phyloP scores from a whole-genome alignment of 1,140 invertebrate species.

The Calliphora vicina region DNA sequence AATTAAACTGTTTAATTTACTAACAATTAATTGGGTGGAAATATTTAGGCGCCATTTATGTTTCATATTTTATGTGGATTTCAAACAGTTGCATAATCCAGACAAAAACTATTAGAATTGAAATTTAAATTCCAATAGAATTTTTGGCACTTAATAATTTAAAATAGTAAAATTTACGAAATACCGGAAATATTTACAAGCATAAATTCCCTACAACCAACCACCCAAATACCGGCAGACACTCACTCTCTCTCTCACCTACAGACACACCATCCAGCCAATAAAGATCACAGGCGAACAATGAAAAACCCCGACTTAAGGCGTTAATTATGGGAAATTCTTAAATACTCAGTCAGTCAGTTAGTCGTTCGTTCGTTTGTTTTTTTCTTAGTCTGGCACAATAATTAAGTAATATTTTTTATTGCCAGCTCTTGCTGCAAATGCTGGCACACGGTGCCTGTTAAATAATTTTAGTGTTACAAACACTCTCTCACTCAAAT shows the following conservation, averaged over 20 bases:
- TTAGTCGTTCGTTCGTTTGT: no score
- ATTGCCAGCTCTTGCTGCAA: not conserved
- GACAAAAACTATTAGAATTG: no score
- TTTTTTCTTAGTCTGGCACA: constrained; percentile 16
- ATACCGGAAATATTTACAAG: not conserved
- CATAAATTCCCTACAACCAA: not conserved
- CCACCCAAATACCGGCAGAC: not conserved
- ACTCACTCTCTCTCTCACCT: no score
- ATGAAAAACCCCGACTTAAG: not conserved
- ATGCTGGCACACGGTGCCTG: not conserved
- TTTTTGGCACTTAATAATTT: constrained; percentile 6
- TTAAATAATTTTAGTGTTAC: no score
- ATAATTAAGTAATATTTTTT: constrained; percentile 36
- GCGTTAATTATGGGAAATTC: constrained; percentile 26
- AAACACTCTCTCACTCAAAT: no score
- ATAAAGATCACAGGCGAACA: not conserved
- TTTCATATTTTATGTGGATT: no score
- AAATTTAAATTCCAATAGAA: not conserved
- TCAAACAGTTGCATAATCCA: no score
- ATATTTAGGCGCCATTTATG: no score
- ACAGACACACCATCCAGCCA: not conserved
- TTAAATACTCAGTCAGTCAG: not conserved
- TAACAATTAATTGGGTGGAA: no score
- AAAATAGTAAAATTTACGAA: not conserved
- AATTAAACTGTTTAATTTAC: no score